Base-by-base conservation (phyloP, 2,797 vertebrate species). In the Parambassis ranga region DNA sequence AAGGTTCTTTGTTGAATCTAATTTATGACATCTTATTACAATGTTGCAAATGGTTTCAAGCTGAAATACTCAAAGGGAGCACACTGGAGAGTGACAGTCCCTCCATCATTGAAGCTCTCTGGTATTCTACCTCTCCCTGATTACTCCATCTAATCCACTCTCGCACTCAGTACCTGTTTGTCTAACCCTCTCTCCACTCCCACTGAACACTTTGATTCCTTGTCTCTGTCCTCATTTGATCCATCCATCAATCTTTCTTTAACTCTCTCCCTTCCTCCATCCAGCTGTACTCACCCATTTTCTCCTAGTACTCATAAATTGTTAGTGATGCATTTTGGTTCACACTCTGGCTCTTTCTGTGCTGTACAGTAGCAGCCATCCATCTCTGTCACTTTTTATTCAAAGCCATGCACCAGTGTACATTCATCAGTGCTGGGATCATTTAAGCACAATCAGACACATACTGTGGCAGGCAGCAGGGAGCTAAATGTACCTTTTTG, bases 311-410 rank as follows among this genome's bases (percentile, higher is more conserved):
- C 37, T 48, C 33, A 41, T 50, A 37, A 65, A 26, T 63, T 19
- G 47, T 52, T 58, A 55, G 39, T 68, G 67, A 62, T 65, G 23
- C 50, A 35, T 78, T 75, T 47, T 64, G 27, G 67, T 35, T 53
- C 61, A 13, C 53, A 44, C 59, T 10, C 36, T 42, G 11, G 30
- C 48, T 28, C 41, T 0, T 14, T 36, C 8, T 37, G 6, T 27
- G 15, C 35, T 3, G 9, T 41, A 60, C 23, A 66, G 24, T 46
- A 22, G 19, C 27, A 31, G 38, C 61, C 16, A 75, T 77, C 56
- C 13, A 38, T 78, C 65, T 63, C 43, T 61, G 71, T 77, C 80
- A 46, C 47, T 59, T 51, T 71, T 43, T 46, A 28, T 75, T 77
- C 35, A 65, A 42, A 58, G 51, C 53, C n/a, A 2, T 13, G 47